Conservation (phyloP, 2,888 invertebrate genomes). For the Clunio marinus region DNA sequence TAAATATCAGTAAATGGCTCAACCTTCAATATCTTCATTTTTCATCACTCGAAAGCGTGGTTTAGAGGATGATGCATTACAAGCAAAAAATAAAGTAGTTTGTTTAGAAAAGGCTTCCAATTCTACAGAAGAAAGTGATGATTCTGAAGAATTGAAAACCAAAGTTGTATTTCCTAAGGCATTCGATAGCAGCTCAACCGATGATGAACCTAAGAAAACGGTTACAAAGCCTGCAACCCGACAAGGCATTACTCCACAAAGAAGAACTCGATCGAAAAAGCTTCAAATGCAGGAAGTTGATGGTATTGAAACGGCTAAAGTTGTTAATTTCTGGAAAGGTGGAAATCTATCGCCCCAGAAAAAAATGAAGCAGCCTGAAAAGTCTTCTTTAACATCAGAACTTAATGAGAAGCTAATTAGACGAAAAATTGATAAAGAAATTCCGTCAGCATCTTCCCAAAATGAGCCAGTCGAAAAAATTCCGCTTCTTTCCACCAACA, state of each 20-base stretch:
- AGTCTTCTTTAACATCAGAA: too few relatives aligned
- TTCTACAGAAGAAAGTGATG: slow-evolving; percentile 1
- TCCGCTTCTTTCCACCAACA: slow-evolving; percentile 53
- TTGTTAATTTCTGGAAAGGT: slow-evolving; percentile 49
- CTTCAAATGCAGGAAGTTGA: slow-evolving; percentile 44
- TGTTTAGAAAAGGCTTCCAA: slow-evolving; percentile 45
- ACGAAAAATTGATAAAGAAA: too few relatives aligned
- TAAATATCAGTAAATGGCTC: slow-evolving; percentile 58
- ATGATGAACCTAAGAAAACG: slow-evolving; percentile 35
- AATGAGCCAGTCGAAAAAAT: slow-evolving; percentile 50
- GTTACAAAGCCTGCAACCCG: slow-evolving; percentile 32
- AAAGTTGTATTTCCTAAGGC: slow-evolving; percentile 32
- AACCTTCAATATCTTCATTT: slow-evolving; percentile 70
- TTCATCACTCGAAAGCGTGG: slow-evolving; percentile 73
- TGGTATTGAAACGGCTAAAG: slow-evolving; percentile 37
- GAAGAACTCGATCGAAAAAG: slow-evolving; percentile 39
- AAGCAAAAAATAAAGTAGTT: slow-evolving; percentile 56
- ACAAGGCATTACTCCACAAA: slow-evolving; percentile 44
- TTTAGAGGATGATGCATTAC: slow-evolving; percentile 62
- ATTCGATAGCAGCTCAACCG: background rate
- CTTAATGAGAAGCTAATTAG: too few relatives aligned
- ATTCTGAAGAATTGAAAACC: background rate
- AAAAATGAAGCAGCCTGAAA: background rate
- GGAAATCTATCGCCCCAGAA: slow-evolving; percentile 50
- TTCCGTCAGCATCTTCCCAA: slow-evolving; percentile 39